Percentiles rank a stretch among this genome's conserved stretches.
Evolutionary conservation across 2,797 vertebrate species (phyloP).

Genomic region (Nyctalus aviator): DNA sequence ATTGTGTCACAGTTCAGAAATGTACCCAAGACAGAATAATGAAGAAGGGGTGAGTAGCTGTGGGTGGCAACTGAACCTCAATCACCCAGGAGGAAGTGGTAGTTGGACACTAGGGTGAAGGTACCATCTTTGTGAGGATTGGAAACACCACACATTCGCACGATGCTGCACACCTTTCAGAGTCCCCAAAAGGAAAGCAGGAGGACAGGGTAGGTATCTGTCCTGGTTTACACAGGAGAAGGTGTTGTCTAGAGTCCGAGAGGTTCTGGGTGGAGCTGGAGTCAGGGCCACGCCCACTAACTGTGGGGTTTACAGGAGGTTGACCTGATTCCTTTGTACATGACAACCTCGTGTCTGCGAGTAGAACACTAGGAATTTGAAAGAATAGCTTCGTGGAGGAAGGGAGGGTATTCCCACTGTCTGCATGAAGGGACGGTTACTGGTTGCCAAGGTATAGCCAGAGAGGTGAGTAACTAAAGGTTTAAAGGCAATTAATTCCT

Average conservation of each 20-base stretch:
- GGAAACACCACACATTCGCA: accelerated
- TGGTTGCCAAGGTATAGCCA: not conserved
- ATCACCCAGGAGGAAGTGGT: not conserved
- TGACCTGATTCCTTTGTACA: not conserved
- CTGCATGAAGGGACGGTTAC: not conserved
- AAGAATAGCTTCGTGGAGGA: not conserved
- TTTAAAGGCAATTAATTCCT: not conserved
- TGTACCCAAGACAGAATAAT: not conserved
- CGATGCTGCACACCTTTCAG: not conserved
- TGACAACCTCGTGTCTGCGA: not conserved
- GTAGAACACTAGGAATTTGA: not conserved
- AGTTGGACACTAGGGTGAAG: not conserved
- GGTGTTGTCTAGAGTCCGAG: not conserved
- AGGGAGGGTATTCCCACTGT: not conserved
- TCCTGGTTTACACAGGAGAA: not conserved
- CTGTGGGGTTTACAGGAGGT: too few species aligned
- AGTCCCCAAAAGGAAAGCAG: not conserved
- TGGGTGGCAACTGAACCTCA: not conserved
- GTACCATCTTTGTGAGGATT: not conserved
- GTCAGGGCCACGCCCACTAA: not conserved
- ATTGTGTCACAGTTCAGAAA: not conserved
- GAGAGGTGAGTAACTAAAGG: not conserved
- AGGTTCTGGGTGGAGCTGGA: not conserved
- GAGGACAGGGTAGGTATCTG: not conserved
- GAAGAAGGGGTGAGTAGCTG: not conserved